A percentile compares a stretch with the other conserved stretches of the same genome.
Conservation (phyloP, 2,797 vertebrate species). For the Heliangelus exortis region DNA sequence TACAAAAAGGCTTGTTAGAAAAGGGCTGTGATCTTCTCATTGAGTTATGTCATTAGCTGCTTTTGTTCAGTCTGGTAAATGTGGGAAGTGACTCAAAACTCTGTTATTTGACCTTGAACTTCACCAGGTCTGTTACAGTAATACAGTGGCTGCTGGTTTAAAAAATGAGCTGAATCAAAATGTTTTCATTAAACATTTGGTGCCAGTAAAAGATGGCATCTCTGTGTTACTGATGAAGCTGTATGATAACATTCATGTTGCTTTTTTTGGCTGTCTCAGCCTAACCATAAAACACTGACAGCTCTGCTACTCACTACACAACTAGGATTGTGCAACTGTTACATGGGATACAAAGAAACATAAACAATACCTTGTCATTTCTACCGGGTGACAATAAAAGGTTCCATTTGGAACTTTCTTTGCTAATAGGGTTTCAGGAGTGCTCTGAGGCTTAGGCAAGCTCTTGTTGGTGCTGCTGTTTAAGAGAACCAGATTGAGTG, state of each 20-base stretch:
- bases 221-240: background rate
- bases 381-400: background rate
- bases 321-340: background rate
- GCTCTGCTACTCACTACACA: background rate
- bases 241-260: conserved; percentile 2
- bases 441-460: background rate
- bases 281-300: background rate
- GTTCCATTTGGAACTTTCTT: background rate
- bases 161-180: conserved; percentile 13
- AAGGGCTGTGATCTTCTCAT: background rate
- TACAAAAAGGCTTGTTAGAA: background rate
- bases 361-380: conserved; percentile 4
- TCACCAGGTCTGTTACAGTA: background rate
- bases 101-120: background rate
- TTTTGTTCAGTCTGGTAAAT: background rate
- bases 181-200: conserved; percentile 35
- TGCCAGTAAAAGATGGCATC: conserved; percentile 11
- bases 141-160: background rate
- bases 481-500: background rate
- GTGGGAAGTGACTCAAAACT: background rate
- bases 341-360: background rate
- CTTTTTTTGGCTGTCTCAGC: conserved; percentile 26
- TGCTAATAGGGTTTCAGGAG: background rate
- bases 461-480: background rate
- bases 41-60: background rate